Evolutionary conservation across 2,797 vertebrate genomes (phyloP), one percentile per base, ranked within the genome.

Genomic region (Glossophaga mutica): DNA sequence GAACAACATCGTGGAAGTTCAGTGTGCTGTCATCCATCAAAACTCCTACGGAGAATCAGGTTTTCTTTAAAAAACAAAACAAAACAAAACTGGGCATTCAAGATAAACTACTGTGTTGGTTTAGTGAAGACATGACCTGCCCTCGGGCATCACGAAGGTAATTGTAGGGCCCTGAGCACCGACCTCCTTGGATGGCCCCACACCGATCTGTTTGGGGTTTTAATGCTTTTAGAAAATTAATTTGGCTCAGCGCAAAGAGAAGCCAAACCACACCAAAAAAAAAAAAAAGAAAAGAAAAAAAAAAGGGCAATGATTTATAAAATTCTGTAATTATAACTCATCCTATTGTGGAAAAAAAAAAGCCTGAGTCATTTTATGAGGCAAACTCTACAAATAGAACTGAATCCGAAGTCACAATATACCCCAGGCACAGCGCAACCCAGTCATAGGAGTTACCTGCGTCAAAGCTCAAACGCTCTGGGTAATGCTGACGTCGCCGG

Each of bases 21-120:
- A 99, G 88, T 0, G 97, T 98, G 22, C 97, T 93, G 0, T 97
- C 91, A 21, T 98, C 98, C 86, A 96, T 93, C 94, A 99, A 77
- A 95, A 98, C 96, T 73, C 96, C 98, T 98, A 70, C 0, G 24
- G 92, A 71, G 91, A 96, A 89, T 48, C 70, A 85, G 37, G 70
- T 48, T 76, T 77, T 67, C 37, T 94, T 77, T 18, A 5, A 18
- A 11, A 44, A 87, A 68, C 62, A 73, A 79, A 92, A n/a, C 4
- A 18, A 39, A 84, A 68, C 55, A 70, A 82, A 92, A n/a, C 3
- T 16, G 73, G 26, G 42, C n/a, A 29, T 85, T 70, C 74, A 37
- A 91, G 84, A 44, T 22, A 86, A 71, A 90, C 39, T 1, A 1
- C 62, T 21, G 59, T 73, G 44, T 9, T 32, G 37, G 37, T 55